phyloP scores from a whole-genome alignment of 1,140 invertebrate genomes.

The Monomorium pharaonis region DNA sequence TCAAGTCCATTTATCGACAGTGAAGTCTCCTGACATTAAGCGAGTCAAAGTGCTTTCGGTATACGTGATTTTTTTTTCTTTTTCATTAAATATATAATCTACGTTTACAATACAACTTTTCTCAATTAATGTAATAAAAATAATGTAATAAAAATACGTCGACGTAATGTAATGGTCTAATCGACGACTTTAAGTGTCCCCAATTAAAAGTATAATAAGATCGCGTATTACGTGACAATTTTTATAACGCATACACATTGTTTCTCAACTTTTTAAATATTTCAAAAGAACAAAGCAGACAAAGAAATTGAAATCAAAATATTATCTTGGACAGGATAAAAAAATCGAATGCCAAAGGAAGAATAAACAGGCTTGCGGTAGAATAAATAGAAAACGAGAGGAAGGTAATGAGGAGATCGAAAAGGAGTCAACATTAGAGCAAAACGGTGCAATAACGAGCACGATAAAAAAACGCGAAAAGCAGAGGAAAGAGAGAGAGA shows the following conservation, averaged over 20 bases:
- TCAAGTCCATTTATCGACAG: slow-evolving; percentile 62
- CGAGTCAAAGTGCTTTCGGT: not conserved
- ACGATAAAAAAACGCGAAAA: slow-evolving; percentile 35
- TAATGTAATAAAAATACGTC: not conserved
- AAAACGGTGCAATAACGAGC: slow-evolving; percentile 61
- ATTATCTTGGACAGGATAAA: slow-evolving; percentile 2
- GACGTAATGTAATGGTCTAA: not conserved
- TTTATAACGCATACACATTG: slow-evolving; percentile 31
- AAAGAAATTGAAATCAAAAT: slow-evolving; percentile 32
- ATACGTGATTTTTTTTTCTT: not conserved
- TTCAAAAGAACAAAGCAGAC: slow-evolving; percentile 45
- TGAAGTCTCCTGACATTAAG: slow-evolving; percentile 40
- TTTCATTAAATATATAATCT: slow-evolving; percentile 11
- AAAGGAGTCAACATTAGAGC: slow-evolving; percentile 60
- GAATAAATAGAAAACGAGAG: slow-evolving; percentile 15
- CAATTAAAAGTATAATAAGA: slow-evolving; percentile 48
- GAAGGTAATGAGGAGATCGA: slow-evolving; percentile 1
- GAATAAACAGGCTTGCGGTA: slow-evolving; percentile 36
- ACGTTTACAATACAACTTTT: slow-evolving; percentile 9
- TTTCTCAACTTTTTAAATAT: slow-evolving; percentile 54
- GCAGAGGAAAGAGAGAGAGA: not conserved
- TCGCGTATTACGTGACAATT: not conserved
- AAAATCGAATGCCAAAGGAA: slow-evolving; percentile 52
- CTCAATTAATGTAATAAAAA: not conserved
- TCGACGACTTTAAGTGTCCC: slow-evolving; percentile 53